phyloP scores from a whole-genome alignment of 2,113 vertebrate genomes.

The Kryptolebias marmoratus region DNA sequence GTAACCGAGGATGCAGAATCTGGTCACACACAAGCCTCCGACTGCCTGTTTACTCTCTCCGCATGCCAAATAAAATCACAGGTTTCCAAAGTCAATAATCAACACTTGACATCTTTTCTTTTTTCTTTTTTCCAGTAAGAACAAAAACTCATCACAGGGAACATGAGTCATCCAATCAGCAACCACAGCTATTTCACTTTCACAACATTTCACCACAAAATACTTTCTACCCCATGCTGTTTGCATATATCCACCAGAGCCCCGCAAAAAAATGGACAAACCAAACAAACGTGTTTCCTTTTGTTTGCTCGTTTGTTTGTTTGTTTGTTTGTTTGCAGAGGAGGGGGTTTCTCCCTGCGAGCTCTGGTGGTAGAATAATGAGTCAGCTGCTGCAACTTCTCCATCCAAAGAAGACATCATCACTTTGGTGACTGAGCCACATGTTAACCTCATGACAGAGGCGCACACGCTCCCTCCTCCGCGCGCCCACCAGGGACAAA shows the following conservation, averaged over 20 bases:
- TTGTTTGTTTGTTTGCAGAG: not conserved
- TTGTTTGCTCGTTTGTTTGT: not conserved
- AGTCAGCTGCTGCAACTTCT: conserved; percentile 53
- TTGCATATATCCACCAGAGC: conserved; percentile 35
- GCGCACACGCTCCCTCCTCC: conserved; percentile 41
- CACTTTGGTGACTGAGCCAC: conserved; percentile 62
- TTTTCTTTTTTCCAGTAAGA: conserved; percentile 44
- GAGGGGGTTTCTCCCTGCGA: conserved; percentile 10
- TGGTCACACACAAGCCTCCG: conserved; percentile 14
- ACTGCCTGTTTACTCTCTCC: conserved; percentile 21
- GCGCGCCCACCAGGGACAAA: conserved; percentile 53
- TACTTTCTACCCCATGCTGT: conserved; percentile 19
- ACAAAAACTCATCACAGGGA: conserved; percentile 47
- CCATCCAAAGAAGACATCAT: conserved; percentile 53
- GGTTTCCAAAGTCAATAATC: conserved; percentile 29
- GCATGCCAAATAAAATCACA: conserved; percentile 31
- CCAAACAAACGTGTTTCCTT: too few relatives aligned
- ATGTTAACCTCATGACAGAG: conserved; percentile 76
- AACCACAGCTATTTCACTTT: conserved; percentile 78
- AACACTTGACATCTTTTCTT: conserved; percentile 21
- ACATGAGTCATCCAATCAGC: conserved; percentile 68
- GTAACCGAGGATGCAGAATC: conserved; percentile 1
- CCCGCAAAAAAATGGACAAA: conserved; percentile 4
- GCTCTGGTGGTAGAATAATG: conserved; percentile 38
- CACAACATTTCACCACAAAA: conserved; percentile 70